A percentile compares a stretch with the other conserved stretches of the same genome.
Evolutionary conservation across 2,797 vertebrate species (phyloP).

Genomic region (Characodon lateralis): DNA sequence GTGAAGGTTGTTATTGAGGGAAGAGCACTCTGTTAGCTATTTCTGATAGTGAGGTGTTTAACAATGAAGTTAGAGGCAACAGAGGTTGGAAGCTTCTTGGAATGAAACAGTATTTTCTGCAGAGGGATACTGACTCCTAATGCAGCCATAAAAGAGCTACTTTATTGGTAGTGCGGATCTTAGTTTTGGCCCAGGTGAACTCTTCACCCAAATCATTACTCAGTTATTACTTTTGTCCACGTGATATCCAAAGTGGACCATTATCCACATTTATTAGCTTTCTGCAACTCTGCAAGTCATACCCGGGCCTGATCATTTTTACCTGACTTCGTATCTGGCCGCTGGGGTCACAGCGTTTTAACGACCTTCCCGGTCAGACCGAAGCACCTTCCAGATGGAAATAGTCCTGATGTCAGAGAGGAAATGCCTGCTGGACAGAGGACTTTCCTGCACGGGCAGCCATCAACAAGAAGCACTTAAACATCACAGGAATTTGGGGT

Average conservation of each 20-base stretch:
- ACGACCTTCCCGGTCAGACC: constrained; percentile 31
- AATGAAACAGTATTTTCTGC: too few relatives aligned
- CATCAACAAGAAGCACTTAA: constrained; percentile 52
- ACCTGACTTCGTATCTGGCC: constrained; percentile 12
- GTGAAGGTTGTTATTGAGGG: background rate
- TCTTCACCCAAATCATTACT: background rate
- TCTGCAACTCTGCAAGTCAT: background rate
- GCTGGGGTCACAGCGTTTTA: constrained; percentile 29
- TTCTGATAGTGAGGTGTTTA: background rate
- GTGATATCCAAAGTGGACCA: background rate
- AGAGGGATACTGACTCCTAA: too few relatives aligned
- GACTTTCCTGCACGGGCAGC: constrained; percentile 69
- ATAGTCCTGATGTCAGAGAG: constrained; percentile 76
- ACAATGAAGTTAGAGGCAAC: background rate
- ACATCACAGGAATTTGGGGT: constrained; percentile 73
- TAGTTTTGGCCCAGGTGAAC: background rate
- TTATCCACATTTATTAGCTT: background rate
- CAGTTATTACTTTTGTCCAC: background rate
- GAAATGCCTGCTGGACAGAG: constrained; percentile 78
- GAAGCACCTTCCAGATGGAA: constrained; percentile 63
- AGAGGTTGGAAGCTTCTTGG: too few relatives aligned
- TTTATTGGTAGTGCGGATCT: background rate
- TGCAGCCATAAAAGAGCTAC: too few relatives aligned
- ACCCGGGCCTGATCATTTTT: background rate
- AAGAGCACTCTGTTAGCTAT: background rate